Percentiles rank a stretch among this genome's conserved stretches.
Conservation (phyloP, 2,797 vertebrate species). For the Typhlichthys subterraneus region DNA sequence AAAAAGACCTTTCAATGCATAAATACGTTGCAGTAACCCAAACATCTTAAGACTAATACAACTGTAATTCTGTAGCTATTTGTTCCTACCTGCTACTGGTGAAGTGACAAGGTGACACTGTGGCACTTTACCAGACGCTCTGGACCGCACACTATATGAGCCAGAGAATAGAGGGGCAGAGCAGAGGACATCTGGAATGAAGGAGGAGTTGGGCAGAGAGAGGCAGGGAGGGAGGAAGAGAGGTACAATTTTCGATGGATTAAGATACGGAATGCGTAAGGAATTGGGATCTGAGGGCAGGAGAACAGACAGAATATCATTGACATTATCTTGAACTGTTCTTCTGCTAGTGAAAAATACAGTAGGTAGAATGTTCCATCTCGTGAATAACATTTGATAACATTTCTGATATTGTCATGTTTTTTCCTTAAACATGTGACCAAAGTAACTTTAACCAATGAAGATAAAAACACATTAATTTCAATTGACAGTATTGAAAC, state of each 20-base stretch:
- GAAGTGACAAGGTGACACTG: constrained; percentile 2
- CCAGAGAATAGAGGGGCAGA: constrained; percentile 34
- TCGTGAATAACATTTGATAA: not conserved
- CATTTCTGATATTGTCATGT: not conserved
- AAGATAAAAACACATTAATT: too few species aligned
- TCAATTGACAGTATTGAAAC: too few species aligned
- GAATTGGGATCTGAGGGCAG: not conserved
- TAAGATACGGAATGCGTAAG: not conserved
- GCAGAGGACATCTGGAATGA: constrained; percentile 37
- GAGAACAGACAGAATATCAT: not conserved
- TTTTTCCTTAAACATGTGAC: not conserved
- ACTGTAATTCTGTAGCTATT: not conserved
- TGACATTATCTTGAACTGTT: not conserved
- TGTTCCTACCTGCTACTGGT: constrained; percentile 43
- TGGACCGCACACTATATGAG: constrained; percentile 11
- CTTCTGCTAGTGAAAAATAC: not conserved
- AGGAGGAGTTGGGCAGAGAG: constrained; percentile 57
- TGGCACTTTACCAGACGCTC: constrained; percentile 28
- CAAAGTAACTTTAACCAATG: too few species aligned
- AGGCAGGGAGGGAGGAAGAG: constrained; percentile 18
- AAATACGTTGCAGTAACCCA: not conserved
- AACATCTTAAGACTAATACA: not conserved
- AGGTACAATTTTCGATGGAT: constrained; percentile 13
- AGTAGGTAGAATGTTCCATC: too few species aligned
- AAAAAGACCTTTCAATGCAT: not conserved